These are phyloP conservation scores for Myotis davidii DNA, from an alignment of 2,113 vertebrate species.

Conservation along the genomic window DNA sequence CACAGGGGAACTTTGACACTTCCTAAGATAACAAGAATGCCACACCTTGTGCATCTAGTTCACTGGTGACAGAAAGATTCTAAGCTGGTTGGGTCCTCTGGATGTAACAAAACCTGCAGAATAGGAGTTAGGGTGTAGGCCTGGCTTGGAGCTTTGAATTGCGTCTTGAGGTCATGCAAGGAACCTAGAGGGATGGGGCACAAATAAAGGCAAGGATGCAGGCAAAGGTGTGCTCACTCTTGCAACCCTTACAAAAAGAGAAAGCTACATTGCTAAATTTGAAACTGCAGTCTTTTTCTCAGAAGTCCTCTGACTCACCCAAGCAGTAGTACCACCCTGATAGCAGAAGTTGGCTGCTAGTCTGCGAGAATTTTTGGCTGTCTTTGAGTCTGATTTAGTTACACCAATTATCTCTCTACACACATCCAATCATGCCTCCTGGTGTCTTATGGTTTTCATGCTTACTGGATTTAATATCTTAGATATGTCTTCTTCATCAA, in stretches of 20 bases:
- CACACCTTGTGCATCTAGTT: not conserved
- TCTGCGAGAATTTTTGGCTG: conserved; percentile 19
- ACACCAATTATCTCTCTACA: not conserved
- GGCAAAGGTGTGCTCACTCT: not conserved
- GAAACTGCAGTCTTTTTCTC: not conserved
- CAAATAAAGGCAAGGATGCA: not conserved
- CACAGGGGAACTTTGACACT: not conserved
- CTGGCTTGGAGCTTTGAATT: not conserved
- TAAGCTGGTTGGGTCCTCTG: not conserved
- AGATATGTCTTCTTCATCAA: not conserved
- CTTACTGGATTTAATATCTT: not conserved
- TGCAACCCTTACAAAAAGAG: not conserved
- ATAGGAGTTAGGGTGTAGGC: not conserved
- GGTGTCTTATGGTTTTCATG: not conserved
- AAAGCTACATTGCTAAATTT: not conserved
- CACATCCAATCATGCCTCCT: not conserved
- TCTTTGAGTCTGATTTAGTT: not conserved
- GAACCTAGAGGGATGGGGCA: not conserved
- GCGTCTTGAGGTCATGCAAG: not conserved
- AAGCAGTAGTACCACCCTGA: not conserved
- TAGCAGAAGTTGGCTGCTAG: not conserved
- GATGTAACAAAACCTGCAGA: not conserved
- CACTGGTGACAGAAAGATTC: not conserved
- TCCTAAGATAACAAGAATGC: conserved; percentile 14
- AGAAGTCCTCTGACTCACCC: conserved; percentile 27